Base-by-base conservation (phyloP, 1,140 invertebrate species). In the Tetragonula clypearis region DNA sequence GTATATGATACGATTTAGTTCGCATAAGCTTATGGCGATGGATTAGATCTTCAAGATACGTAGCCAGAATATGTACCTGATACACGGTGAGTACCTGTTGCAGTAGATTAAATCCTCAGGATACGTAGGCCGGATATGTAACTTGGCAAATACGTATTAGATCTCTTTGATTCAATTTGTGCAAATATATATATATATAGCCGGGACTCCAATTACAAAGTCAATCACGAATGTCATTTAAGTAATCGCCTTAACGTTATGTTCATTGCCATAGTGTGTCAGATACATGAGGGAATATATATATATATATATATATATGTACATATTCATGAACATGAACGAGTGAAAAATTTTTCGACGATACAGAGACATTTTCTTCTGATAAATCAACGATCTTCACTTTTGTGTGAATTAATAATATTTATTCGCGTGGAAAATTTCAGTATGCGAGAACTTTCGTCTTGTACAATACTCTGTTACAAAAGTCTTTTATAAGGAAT, bases 141-240 rank as follows among this genome's bases (percentile, higher is more conserved):
- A 35, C 74, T 35, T 76, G 21, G 30, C 55, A 58, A 35, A 76
- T 53, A 74, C 72, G n/a, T 74, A 77, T 77, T 62, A 30, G 75
- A 41, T 60, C 56, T 21, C 56, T 77, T 77, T 35, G 75, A 62
- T 77, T 19, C 35, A 41, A 41, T 77, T 62, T 60, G 35, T 6
- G 30, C 26, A 17, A n/a, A 41, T 35, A 35, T 62, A 77, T 62
- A 62, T n/a, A 23, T 62, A 77, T 62, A 62, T n/a, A 23, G 14
- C 14, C 55, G 12, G 30, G 9, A 19, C 60, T 56, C 60, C 56
- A 60, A 77, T 62, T 77, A 62, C 23, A 26, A 74, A 74, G 49
- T 55, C 49, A 55, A 55, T 74, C 49, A 55, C 15, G 56, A 77
- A 77, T 62, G 56, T 12, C 21, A 77, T 62, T 62, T 77, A 19